Base-by-base conservation (phyloP, 2,888 invertebrate species). In the Ommatoiulus sabulosus region DNA sequence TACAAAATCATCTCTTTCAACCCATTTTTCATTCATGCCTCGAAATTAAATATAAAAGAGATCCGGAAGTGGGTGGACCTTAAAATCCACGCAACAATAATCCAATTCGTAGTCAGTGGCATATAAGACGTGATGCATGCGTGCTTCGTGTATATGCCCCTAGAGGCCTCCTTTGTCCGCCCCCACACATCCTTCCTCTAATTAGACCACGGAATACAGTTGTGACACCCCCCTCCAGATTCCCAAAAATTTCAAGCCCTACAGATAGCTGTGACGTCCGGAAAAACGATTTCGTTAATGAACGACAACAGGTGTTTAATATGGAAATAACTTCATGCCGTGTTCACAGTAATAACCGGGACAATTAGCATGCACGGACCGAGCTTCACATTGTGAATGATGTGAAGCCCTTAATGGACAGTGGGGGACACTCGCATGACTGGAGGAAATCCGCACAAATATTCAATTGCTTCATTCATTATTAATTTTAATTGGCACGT, bases 1-100 rank as follows among this genome's bases (percentile, higher is more conserved):
- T 24, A 24, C 72, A 20, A 72, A 72, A 72, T 20, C n/a, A 63
- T 63, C 63, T 5, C 20, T n/a, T 63, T 15, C 7, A 7, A 72
- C 24, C n/a, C 72, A 24, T 24, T 24, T 24, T 72, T 72, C 72
- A 72, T 72, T 72, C 72, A 72, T 72, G 72, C 24, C 72, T 72
- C 24, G 12, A 72, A 24, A 24, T 72, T 72, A 72, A 72, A 72
- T 24, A 72, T 72, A 72, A 72, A 72, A 72, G 72, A 72, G 72
- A 72, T 72, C 72, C 72, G 72, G 72, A 72, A 72, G 24, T 72
- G 72, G 72, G 72, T 72, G 72, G 72, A 72, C 72, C 24, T 72
- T 24, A n/a, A n/a, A 72, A 72, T 72, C 72, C 72, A 72, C 72
- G 72, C 72, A 72, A 72, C 72, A 72, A 72, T 72, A 72, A 72